Conservation (phyloP, 2,113 vertebrate genomes). For the Hemicordylus capensis region DNA sequence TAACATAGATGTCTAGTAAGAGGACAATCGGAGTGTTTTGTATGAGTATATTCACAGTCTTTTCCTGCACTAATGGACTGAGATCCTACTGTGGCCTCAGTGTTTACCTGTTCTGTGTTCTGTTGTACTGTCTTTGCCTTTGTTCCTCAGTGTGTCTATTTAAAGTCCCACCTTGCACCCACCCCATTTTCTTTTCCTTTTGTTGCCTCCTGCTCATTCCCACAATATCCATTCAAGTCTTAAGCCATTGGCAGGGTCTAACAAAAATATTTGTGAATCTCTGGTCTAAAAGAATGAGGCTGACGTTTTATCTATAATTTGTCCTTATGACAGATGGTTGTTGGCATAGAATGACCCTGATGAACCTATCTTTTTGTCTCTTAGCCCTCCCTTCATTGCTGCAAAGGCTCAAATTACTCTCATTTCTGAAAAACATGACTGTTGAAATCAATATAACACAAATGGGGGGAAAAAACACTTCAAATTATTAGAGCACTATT, state of each 20-base stretch:
- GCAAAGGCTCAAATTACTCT: conserved; percentile 2
- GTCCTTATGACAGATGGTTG: background rate
- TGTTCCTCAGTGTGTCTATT: background rate
- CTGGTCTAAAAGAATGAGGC: background rate
- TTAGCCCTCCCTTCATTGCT: background rate
- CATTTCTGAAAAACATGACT: background rate
- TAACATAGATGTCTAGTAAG: too few species aligned
- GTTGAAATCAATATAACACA: conserved; percentile 25
- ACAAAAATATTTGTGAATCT: conserved; percentile 2
- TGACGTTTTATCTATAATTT: background rate
- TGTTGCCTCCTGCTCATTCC: background rate
- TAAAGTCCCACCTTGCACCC: too few species aligned
- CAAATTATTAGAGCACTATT: conserved; percentile 12
- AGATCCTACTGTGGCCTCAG: too few species aligned
- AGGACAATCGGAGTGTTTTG: too few species aligned
- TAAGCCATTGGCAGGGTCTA: background rate
- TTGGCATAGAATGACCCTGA: background rate
- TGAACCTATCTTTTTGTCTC: background rate
- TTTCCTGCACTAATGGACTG: background rate
- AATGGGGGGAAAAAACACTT: conserved; percentile 1
- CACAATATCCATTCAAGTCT: background rate
- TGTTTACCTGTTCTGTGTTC: background rate
- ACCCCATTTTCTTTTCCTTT: background rate
- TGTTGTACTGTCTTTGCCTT: too few species aligned
- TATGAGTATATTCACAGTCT: background rate